Base-by-base conservation (phyloP, 2,888 invertebrate species). In the Epinotia ramella region DNA sequence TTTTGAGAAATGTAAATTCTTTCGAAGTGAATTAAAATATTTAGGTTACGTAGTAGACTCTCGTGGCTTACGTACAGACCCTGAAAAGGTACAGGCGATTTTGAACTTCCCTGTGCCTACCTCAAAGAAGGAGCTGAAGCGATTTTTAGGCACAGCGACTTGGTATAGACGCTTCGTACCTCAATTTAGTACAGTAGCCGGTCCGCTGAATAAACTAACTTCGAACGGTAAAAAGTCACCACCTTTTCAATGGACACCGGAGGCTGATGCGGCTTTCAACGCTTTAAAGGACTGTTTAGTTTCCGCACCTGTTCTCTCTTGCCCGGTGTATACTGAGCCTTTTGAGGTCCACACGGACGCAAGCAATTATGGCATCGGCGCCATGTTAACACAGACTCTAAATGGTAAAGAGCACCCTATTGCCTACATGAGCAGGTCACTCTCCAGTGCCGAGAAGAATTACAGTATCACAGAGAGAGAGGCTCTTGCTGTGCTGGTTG, bases 321-420 rank as follows among this genome's bases (percentile, higher is more conserved):
- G 82, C 20, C 81, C 82, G 2, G 66, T 78, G 64, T 81, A 75
- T 18, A 6, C 28, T 11, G 11, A 71, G 20, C 79, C 79, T 2
- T 82, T 82, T 65, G 73, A 78, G 20, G 77, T 81, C 0, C 81
- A 82, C 46, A 78, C 80, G 0, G 80, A 79, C 56, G 79, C 81
- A 0, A 77, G 77, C 40, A 53, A 73, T 40, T 75, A 46, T 18
- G 79, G 79, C 3, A 44, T 79, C 6, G 79, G 80, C 12, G 78
- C 76, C 0, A 56, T 75, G 20, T 33, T 79, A 0, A 76, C 74
- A 0, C 79, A 80, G 49, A 65, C 49, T 5, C 12, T 73, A 3
- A 72, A 77, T 20, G 78, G 73, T 7, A 18, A 65, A 12, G 77
- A 78, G 28, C 60, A 72, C 2, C 69, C 76, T 0, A 71, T 80